Base-by-base conservation (phyloP, 2,113 vertebrate species). In the Tetrao urogallus region DNA sequence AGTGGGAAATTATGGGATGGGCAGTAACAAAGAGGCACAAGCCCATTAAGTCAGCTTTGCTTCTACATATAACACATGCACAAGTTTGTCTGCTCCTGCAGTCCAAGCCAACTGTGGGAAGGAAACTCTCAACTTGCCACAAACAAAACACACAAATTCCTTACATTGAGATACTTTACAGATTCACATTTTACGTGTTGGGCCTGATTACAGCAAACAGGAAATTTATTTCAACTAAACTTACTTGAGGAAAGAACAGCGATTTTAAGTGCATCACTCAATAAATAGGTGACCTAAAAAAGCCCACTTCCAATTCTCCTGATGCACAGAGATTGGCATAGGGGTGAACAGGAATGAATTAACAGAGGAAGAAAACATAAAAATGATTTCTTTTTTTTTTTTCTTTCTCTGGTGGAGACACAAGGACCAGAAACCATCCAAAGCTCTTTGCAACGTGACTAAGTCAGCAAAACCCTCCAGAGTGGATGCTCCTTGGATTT, bases 301-400 rank as follows among this genome's bases (percentile, higher is more conserved):
- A 65, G 19, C 52, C 81, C 69, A 5, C 10, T 45, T 30, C 52
- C 60, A 5, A 1, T 4, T 50, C n/a, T 71, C 38, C 73, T 40
- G 18, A 18, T 2, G 0, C 60, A 57, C 82, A 65, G 45, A 22
- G 38, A 4, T 0, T 0, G 1, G 65, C 11, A 25, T 0, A 0
- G 2, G 13, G 21, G 10, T 10, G 4, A n/a, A 57, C 32, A 4
- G 14, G 6, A 38, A 43, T 4, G 52, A 87, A n/a, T 7, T 3
- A 47, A 19, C 11, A 0, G 0, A 9, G 2, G 24, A 47, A 22
- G 25, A 17, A 58, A 58, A 20, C 13, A 2, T 1, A 21, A 3
- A 22, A 32, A 14, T 1, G 21, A 24, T 13, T 50, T 50, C 25
- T 24, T 3, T 15, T 17, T 3, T 11, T 32, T 40, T 3, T 52